Evolutionary conservation across 2,888 invertebrate genomes (phyloP).

Genomic region (Brachypterus glaber): DNA sequence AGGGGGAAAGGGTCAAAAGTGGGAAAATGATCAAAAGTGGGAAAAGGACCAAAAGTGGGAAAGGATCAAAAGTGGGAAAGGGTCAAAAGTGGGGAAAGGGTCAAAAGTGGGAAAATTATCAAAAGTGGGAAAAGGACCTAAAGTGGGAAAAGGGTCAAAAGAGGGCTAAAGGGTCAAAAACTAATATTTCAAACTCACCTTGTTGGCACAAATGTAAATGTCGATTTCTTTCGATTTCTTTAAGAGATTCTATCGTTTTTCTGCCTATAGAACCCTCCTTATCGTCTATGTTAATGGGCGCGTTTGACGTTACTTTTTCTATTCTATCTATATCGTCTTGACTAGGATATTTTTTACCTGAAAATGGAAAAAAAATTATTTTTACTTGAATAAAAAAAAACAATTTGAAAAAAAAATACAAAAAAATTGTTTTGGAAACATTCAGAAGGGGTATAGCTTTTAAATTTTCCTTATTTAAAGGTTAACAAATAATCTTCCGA

Average conservation of each 20-base stretch:
- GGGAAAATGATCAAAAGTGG: too few relatives aligned
- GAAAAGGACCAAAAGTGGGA: too few relatives aligned
- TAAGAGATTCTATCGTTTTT: constrained; percentile 74
- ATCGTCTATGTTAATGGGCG: constrained; percentile 63
- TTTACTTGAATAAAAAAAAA: constrained; percentile 20
- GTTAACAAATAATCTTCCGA: too few relatives aligned
- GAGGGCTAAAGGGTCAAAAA: too few relatives aligned
- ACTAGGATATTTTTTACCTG: constrained; percentile 46
- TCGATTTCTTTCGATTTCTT: constrained; percentile 82
- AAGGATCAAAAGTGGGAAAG: too few relatives aligned
- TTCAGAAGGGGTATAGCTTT: too few relatives aligned
- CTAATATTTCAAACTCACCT: constrained; percentile 62
- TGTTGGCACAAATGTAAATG: constrained; percentile 81
- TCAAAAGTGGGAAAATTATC: too few relatives aligned
- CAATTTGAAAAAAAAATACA: constrained; percentile 2
- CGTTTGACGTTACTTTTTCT: constrained; percentile 77
- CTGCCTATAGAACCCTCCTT: constrained; percentile 61
- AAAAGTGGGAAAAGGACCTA: too few relatives aligned
- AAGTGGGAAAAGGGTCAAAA: too few relatives aligned
- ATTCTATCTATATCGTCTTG: constrained; percentile 81
- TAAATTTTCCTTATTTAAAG: too few relatives aligned
- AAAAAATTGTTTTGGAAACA: background rate
- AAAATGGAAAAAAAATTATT: constrained; percentile 8
- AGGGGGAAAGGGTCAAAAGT: too few relatives aligned
- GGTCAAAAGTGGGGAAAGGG: too few relatives aligned